Conservation (phyloP, 2,888 invertebrate genomes). For the Eulithis testata region DNA sequence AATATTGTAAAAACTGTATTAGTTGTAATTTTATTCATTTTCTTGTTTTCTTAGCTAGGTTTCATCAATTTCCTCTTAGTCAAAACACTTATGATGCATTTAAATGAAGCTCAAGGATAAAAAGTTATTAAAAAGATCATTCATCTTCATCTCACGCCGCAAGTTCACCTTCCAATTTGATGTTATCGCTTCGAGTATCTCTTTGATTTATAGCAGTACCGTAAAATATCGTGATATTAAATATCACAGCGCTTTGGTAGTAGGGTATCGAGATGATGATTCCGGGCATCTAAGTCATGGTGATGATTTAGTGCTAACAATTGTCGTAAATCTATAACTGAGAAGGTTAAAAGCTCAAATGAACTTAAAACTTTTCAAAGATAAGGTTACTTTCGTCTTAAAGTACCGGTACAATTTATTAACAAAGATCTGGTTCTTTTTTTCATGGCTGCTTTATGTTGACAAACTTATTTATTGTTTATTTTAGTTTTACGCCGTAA, state of each 20-base stretch:
- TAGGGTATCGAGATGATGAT: conserved; percentile 35
- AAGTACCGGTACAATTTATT: conserved; percentile 2
- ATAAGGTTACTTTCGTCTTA: conserved; percentile 9
- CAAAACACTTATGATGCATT: not conserved
- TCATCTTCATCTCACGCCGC: conserved; percentile 25
- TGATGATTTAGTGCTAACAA: conserved; percentile 51
- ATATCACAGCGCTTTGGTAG: conserved; percentile 52
- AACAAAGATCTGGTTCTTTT: not conserved
- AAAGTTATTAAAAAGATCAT: conserved; percentile 18
- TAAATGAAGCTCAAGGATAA: no score
- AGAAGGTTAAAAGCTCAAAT: conserved; percentile 25
- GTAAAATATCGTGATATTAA: conserved; percentile 61
- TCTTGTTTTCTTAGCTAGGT: no score
- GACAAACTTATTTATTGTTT: conserved; percentile 6
- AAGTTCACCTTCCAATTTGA: conserved; percentile 42
- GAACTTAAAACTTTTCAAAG: conserved; percentile 6
- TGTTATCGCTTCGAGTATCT: conserved; percentile 47
- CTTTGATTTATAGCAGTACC: conserved; percentile 56
- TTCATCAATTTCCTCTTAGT: no score
- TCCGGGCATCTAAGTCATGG: conserved; percentile 34
- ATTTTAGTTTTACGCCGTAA: conserved; percentile 1
- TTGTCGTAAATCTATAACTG: conserved; percentile 46
- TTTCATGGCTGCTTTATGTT: conserved; percentile 1
- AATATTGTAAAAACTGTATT: no score
- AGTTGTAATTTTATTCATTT: no score